These are phyloP conservation scores for Tylochromis polylepis DNA, from an alignment of 2,113 vertebrate species.

Conservation along the genomic window DNA sequence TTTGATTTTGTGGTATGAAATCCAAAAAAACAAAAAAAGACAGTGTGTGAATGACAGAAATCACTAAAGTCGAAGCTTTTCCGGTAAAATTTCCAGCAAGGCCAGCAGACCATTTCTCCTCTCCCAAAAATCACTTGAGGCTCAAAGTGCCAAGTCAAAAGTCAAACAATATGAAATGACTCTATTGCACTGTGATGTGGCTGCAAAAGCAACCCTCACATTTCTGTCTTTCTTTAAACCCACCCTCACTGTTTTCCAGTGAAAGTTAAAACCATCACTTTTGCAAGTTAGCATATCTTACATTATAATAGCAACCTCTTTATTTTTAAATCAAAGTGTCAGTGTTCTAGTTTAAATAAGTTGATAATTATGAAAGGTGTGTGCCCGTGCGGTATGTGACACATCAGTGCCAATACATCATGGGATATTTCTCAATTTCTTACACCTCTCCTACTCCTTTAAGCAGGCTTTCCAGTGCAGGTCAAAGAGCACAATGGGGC, in stretches of 20 bases:
- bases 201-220: slow-evolving; percentile 32
- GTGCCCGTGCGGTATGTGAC: slow-evolving; percentile 32
- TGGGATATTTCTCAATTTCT: slow-evolving; percentile 30
- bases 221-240: not conserved
- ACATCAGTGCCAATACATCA: slow-evolving; percentile 25
- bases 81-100: slow-evolving; percentile 10
- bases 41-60: slow-evolving; percentile 4
- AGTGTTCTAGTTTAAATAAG: slow-evolving; percentile 69
- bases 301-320: slow-evolving; percentile 35
- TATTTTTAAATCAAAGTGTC: slow-evolving; percentile 65
- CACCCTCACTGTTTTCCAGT: slow-evolving; percentile 11
- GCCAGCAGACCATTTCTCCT: not conserved
- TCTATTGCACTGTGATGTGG: slow-evolving; percentile 65
- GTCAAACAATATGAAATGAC: slow-evolving; percentile 39
- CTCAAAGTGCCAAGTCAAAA: slow-evolving; percentile 46
- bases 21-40: slow-evolving; percentile 8
- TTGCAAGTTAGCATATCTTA: slow-evolving; percentile 37
- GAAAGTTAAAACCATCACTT: slow-evolving; percentile 13
- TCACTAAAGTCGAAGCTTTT: slow-evolving; percentile 9
- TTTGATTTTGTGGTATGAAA: slow-evolving; percentile 8
- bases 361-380: slow-evolving; percentile 28
- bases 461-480: slow-evolving; percentile 62
- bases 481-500: slow-evolving; percentile 23
- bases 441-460: not conserved
- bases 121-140: slow-evolving; percentile 20